A percentile compares a stretch with the other conserved stretches of the same genome.
Conservation (phyloP, 2,113 vertebrate species). For the Anoplopoma fimbria region DNA sequence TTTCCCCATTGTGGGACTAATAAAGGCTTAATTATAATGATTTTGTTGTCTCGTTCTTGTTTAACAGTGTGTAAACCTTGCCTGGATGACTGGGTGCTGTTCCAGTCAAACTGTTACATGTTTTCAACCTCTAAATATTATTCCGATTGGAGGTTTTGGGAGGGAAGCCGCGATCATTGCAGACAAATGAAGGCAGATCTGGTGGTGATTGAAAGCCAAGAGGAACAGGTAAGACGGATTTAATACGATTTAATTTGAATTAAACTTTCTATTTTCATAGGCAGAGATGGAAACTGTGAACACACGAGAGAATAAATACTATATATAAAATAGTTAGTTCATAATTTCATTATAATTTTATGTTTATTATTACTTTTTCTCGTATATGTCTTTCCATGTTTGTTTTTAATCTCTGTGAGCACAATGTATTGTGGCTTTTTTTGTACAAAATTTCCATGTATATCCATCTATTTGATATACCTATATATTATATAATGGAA, state of each 20-base stretch:
- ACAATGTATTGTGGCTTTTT: background rate
- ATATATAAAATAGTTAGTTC: background rate
- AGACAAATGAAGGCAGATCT: background rate
- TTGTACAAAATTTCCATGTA: background rate
- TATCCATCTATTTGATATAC: background rate
- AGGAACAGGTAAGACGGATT: conserved; percentile 59
- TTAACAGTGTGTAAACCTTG: conserved; percentile 62
- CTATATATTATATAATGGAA: background rate
- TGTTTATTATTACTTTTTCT: background rate
- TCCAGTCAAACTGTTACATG: conserved; percentile 59
- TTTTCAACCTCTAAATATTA: rapidly evolving
- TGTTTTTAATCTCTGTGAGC: background rate
- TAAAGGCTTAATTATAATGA: background rate
- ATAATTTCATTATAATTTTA: background rate
- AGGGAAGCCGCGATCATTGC: background rate
- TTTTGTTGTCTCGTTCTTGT: background rate
- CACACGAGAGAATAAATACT: background rate
- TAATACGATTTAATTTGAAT: background rate
- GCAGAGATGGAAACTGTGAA: background rate
- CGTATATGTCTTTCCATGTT: background rate
- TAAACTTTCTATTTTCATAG: background rate
- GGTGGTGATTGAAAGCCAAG: conserved; percentile 49
- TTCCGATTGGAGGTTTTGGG: rapidly evolving
- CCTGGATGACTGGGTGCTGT: conserved; percentile 46
- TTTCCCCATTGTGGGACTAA: no score